Evolutionary conservation across 1,140 invertebrate genomes (phyloP).

Genomic region (Leptestheria dahalacensis): DNA sequence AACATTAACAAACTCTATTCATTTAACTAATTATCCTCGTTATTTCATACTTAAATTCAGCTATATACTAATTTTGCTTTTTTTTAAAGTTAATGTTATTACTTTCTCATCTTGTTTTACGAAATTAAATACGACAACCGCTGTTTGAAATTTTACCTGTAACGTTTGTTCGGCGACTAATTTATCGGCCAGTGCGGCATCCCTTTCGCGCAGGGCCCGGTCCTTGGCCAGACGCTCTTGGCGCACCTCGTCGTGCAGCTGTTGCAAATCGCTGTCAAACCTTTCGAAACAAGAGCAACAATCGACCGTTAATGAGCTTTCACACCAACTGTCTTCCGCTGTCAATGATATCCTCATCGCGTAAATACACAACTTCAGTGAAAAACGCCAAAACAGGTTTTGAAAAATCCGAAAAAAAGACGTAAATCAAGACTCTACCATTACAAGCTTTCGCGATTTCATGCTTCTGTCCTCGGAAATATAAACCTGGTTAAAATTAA

Average conservation of each 20-base stretch:
- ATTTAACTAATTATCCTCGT: neutral
- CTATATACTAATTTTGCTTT: neutral
- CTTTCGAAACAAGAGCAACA: constrained; percentile 27
- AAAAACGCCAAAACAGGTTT: too few relatives aligned
- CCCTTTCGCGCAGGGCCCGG: constrained; percentile 62
- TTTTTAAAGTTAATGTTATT: neutral
- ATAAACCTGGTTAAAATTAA: too few relatives aligned
- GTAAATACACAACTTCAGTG: too few relatives aligned
- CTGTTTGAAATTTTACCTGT: constrained; percentile 42
- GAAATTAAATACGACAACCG: neutral
- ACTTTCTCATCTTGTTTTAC: neutral
- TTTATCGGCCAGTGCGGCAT: constrained; percentile 65
- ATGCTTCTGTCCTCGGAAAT: too few relatives aligned
- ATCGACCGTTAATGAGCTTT: neutral
- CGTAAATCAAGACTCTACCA: too few relatives aligned
- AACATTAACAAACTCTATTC: too few relatives aligned
- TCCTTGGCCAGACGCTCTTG: constrained; percentile 62
- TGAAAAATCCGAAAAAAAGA: too few relatives aligned
- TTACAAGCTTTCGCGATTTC: too few relatives aligned
- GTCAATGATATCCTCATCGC: too few relatives aligned
- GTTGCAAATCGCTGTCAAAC: constrained; percentile 74
- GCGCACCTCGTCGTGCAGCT: constrained; percentile 63
- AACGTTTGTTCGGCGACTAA: constrained; percentile 69
- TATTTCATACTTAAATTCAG: neutral
- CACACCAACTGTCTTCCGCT: too few relatives aligned